Evolutionary conservation across 2,888 invertebrate species (phyloP).

Genomic region (Tromatobia lineatoria): DNA sequence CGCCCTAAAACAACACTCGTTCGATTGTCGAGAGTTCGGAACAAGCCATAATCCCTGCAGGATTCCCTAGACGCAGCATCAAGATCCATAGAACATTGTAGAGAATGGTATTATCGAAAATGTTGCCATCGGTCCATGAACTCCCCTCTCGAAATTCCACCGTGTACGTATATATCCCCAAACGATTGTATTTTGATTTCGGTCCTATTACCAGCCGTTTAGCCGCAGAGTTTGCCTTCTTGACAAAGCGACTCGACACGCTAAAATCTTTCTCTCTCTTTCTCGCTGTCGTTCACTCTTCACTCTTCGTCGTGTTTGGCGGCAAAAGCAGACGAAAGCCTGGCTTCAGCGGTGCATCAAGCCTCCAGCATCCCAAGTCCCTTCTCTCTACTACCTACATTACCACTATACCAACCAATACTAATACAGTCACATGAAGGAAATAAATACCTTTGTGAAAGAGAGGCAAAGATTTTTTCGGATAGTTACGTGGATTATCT

Average conservation of each 20-base stretch:
- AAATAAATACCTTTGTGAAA: slow-evolving; percentile 66
- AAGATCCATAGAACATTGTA: slow-evolving; percentile 48
- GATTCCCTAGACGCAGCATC: slow-evolving; percentile 12
- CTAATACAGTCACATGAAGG: slow-evolving; percentile 42
- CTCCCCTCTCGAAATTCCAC: slow-evolving; percentile 20
- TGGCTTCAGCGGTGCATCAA: slow-evolving; percentile 51
- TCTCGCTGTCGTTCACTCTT: slow-evolving; percentile 30
- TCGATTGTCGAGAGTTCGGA: slow-evolving; percentile 24
- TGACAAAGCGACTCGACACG: slow-evolving; percentile 83
- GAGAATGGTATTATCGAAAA: slow-evolving; percentile 65
- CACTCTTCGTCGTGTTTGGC: slow-evolving; percentile 43
- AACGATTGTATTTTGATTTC: slow-evolving; percentile 83
- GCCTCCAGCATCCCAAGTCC: slow-evolving; percentile 25
- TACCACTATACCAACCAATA: slow-evolving; percentile 3
- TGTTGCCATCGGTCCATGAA: slow-evolving; percentile 63
- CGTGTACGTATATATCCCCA: slow-evolving; percentile 44
- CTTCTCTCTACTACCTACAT: slow-evolving; percentile 21
- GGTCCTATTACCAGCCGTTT: slow-evolving; percentile 83
- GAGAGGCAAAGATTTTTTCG: slow-evolving; percentile 69
- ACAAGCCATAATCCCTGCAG: not conserved
- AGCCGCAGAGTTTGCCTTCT: slow-evolving; percentile 83
- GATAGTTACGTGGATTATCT: slow-evolving; percentile 84
- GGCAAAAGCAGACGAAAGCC: slow-evolving; percentile 9
- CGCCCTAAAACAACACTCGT: slow-evolving; percentile 66
- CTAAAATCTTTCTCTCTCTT: slow-evolving; percentile 74